These are phyloP conservation scores for Drosophila willistoni DNA, from an alignment of 1,140 invertebrate species.

Conservation along the genomic window DNA sequence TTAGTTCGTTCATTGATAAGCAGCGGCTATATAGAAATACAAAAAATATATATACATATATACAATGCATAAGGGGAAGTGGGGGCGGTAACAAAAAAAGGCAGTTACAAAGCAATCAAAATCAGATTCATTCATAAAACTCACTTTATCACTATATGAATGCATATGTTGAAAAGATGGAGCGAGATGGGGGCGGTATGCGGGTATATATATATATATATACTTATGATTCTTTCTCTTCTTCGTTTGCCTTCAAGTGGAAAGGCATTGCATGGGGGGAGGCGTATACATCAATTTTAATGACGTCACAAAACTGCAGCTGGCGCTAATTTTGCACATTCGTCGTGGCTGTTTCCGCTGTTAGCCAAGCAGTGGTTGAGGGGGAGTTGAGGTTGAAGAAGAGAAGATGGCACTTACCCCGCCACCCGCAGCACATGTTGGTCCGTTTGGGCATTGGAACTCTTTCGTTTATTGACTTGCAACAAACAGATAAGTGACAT, in stretches of 20 bases:
- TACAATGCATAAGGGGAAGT: background rate
- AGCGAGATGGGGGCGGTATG: slow-evolving; percentile 21
- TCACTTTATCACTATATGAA: slow-evolving; percentile 48
- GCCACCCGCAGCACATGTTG: background rate
- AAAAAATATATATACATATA: background rate
- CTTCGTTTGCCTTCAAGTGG: slow-evolving; percentile 1
- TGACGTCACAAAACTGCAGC: slow-evolving; percentile 71
- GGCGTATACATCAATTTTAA: slow-evolving; percentile 36
- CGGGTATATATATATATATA: slow-evolving; percentile 6
- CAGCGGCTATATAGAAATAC: slow-evolving; percentile 3
- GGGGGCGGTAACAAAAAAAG: slow-evolving; percentile 1
- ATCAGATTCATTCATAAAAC: slow-evolving; percentile 73
- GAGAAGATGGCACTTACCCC: background rate
- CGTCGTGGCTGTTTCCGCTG: slow-evolving; percentile 46
- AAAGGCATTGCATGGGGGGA: background rate
- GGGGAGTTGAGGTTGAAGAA: background rate
- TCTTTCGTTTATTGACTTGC: slow-evolving; percentile 47
- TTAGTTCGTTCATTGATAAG: slow-evolving; percentile 58
- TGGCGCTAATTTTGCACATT: slow-evolving; percentile 58
- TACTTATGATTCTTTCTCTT: background rate
- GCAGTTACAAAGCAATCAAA: slow-evolving; percentile 67
- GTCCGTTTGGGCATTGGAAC: too few species aligned
- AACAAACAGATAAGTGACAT: slow-evolving; percentile 78
- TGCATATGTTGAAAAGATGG: background rate
- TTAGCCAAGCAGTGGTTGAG: background rate